Evolutionary conservation across 2,113 vertebrate genomes (phyloP).

Genomic region (Parus major): DNA sequence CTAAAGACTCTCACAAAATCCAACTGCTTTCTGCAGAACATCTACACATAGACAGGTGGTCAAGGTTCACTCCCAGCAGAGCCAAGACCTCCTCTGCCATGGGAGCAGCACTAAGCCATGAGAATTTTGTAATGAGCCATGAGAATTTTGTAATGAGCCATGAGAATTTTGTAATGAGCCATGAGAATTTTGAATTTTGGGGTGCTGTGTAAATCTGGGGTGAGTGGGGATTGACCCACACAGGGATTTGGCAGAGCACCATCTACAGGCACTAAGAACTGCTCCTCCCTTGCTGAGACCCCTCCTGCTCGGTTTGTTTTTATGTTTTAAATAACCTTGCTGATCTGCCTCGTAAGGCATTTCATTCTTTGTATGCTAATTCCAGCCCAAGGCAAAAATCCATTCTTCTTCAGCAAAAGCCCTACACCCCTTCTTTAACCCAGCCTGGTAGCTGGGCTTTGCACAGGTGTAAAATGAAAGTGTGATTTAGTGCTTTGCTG

Average conservation of each 20-base stretch:
- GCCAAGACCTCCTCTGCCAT: fast-evolving
- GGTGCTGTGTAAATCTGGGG: neutral
- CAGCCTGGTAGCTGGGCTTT: neutral
- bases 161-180: neutral
- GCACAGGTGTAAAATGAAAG: neutral
- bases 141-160: neutral
- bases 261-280: neutral
- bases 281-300: neutral
- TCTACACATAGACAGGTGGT: neutral
- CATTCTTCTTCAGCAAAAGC: neutral
- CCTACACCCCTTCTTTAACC: neutral
- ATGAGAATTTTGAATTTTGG: neutral
- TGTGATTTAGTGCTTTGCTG: slow-evolving; percentile 11
- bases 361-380: slow-evolving; percentile 9
- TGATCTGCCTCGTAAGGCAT: neutral
- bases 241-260: neutral
- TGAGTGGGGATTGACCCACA: neutral
- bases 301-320: neutral
- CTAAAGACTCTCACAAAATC: neutral
- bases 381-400: neutral
- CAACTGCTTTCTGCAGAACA: neutral
- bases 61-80: neutral
- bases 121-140: neutral
- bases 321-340: neutral
- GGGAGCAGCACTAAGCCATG: neutral